A percentile compares a stretch with the other conserved stretches of the same genome.
phyloP scores from a whole-genome alignment of 1,140 invertebrate species.

The Bombus turneri region DNA sequence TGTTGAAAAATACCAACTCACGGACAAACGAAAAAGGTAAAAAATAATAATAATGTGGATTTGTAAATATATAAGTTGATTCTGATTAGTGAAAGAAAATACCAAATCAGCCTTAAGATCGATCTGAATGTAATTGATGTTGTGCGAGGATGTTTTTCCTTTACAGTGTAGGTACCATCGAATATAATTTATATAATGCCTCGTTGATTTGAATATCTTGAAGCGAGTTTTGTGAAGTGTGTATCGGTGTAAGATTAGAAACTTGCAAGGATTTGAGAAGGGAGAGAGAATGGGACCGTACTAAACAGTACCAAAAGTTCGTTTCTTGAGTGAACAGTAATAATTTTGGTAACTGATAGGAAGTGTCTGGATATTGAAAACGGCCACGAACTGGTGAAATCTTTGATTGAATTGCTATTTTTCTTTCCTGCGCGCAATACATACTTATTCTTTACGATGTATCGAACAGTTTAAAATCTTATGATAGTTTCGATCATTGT shows the following conservation, averaged over 20 bases:
- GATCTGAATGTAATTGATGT: conserved; percentile 50
- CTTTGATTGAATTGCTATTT: conserved; percentile 21
- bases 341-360: conserved; percentile 22
- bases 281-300: conserved; percentile 18
- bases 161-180: conserved; percentile 27
- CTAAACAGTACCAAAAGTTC: conserved; percentile 32
- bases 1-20: conserved; percentile 23
- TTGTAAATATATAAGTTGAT: conserved; percentile 75
- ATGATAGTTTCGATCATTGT: conserved; percentile 14
- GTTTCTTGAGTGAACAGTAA: neutral
- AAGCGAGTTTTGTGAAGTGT: conserved; percentile 27
- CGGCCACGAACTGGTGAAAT: neutral
- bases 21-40: conserved; percentile 15
- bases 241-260: conserved; percentile 14
- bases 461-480: conserved; percentile 6
- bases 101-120: conserved; percentile 73
- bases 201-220: conserved; percentile 21
- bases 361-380: conserved; percentile 1
- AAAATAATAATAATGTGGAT: conserved; percentile 49
- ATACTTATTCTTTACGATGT: conserved; percentile 29
- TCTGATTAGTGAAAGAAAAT: conserved; percentile 62
- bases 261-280: conserved; percentile 12
- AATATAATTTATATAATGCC: conserved; percentile 39
- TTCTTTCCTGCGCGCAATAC: conserved; percentile 26
- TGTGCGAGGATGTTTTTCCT: conserved; percentile 41